Base-by-base conservation (phyloP, 2,113 vertebrate species). In the Pelusios castaneus region DNA sequence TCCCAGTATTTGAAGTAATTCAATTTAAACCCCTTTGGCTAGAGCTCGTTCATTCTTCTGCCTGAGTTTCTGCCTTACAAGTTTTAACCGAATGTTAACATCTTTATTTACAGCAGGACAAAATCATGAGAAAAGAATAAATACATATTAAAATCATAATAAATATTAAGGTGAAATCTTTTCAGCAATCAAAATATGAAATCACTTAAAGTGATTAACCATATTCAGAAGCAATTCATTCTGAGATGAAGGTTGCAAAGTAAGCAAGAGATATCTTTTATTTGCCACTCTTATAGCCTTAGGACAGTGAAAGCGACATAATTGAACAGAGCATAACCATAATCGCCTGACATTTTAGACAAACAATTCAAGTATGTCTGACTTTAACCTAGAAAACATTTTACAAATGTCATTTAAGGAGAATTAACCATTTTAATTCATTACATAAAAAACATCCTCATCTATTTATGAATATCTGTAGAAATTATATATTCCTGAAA, bases 361-460 rank as follows among this genome's bases (percentile, higher is more conserved):
- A 70, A 86, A 82, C 70, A 75, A 31, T 27, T 87, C 31, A 70
- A 77, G 56, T 38, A 81, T 34, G 91, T 82, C 13, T 52, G 56
- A 12, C 29, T 94, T 83, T 89, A 60, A 82, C 22, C 63, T 41
- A 14, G 82, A 58, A 92, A 94, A 84, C 87, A 94, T 79, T 86
- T 95, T n/a, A 84, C 17, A 89, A 88, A 13, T 60, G 34, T 80
- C 51, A 82, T 84, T 78, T 89, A 93, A 81, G 11, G 47, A 86
- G 92, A 94, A 58, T 3, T 58, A 89, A 75, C 25, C 11, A 78
- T 78, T 17, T 89, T 58, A 43, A 47, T n/a, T 16, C 27, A 24
- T 73, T 54, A 38, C 67, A 43, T 76, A 77, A 90, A 89, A 52
- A 10, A 2, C 76, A 54, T 60, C 89, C 25, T 22, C 80, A 67